Base-by-base conservation (phyloP, 2,888 invertebrate genomes). In the Alloplasta piceator region DNA sequence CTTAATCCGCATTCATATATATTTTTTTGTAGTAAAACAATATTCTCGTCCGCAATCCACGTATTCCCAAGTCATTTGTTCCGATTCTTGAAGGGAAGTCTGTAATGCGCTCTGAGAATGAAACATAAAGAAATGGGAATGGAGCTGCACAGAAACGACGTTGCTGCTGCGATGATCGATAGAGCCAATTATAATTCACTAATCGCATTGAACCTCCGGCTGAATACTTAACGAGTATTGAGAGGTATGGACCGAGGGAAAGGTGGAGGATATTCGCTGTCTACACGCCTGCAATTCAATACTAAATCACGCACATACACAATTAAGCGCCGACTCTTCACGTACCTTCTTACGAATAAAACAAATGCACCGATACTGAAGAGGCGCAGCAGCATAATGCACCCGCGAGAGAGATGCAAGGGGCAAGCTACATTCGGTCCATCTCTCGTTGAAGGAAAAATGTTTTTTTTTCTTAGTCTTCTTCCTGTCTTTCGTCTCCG, bases 371-470 rank as follows among this genome's bases (percentile, higher is more conserved):
- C n/a, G n/a, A 36, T 50, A 38, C 46, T 46, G 48, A 39, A 48
- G 64, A 67, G 67, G 72, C 58, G 61, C 67, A 56, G 73, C 10
- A 9, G 63, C 46, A 67, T 66, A 83, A 78, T 84, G 80, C 84
- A 84, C 67, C 68, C 56, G 52, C n/a, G 16, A 50, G 56, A 67
- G 71, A 80, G 77, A 77, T 72, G 82, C 83, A 83, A 83, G 82
- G 88, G 86, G 84, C 86, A 87, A 86, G 85, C 86, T 86, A n/a
- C n/a, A 87, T 85, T 88, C 85, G 87, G 88, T 88, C 84, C 85
- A 85, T 85, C 67, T 75, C 60, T 75, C 84, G 16, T 14, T n/a
- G n/a, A n/a, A n/a, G n/a, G n/a, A n/a, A n/a, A n/a, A n/a, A n/a
- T n/a, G n/a, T n/a, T n/a, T n/a, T n/a, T n/a, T n/a, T 61, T 10